Percentiles rank a stretch among this genome's conserved stretches.
Conservation (phyloP, 2,888 invertebrate species). For the Melieria picta region DNA sequence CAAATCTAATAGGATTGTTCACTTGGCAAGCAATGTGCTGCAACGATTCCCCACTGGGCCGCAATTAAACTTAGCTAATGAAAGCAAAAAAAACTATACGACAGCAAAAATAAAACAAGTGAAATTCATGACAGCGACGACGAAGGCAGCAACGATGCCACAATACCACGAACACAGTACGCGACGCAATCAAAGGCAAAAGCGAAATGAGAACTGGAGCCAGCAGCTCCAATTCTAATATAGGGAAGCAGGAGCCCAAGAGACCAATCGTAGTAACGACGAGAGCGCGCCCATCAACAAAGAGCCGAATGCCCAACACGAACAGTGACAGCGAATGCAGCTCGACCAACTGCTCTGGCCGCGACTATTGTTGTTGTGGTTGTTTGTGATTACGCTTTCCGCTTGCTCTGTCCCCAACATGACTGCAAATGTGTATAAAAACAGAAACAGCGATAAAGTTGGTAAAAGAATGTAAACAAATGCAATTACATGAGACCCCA, state of each 20-base stretch:
- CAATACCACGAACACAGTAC: constrained; percentile 5
- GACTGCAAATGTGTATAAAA: constrained; percentile 6
- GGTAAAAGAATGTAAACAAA: constrained; percentile 21
- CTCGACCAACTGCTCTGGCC: background rate
- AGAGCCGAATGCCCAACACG: background rate
- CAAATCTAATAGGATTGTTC: too few species aligned
- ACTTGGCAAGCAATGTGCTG: too few species aligned
- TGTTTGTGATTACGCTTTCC: too few species aligned
- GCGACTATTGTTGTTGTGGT: too few species aligned
- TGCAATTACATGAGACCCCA: background rate
- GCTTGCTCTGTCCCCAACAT: background rate
- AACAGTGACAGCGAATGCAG: constrained; percentile 22
- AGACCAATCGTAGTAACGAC: constrained; percentile 6
- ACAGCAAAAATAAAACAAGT: too few species aligned
- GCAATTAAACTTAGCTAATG: too few species aligned
- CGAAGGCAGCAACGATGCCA: constrained; percentile 10
- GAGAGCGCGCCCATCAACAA: constrained; percentile 6
- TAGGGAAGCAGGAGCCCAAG: too few species aligned
- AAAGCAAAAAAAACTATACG: too few species aligned
- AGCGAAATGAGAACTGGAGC: constrained; percentile 31
- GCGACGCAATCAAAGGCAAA: constrained; percentile 14
- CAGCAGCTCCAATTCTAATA: constrained; percentile 23
- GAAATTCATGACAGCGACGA: constrained; percentile 8
- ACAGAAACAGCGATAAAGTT: constrained; percentile 20
- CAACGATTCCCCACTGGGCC: too few species aligned